Conservation (phyloP, 1,140 invertebrate genomes). For the Macrotrachela quadricornifera region DNA sequence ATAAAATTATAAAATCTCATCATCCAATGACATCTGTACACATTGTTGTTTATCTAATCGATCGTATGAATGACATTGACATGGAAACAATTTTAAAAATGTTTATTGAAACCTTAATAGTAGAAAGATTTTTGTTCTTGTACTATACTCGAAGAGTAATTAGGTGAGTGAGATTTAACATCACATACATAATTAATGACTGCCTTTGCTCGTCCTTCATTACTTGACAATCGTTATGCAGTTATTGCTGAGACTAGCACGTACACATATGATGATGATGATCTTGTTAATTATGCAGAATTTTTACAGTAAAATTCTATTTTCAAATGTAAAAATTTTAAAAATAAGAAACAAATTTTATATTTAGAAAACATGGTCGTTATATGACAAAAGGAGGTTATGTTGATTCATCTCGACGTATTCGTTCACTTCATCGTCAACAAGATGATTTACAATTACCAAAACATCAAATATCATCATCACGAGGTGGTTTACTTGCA, state of each 20-base stretch:
- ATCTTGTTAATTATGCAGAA: conserved; percentile 4
- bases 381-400: conserved; percentile 7
- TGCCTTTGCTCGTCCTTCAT: not conserved
- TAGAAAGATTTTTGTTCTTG: no score
- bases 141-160: no score
- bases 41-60: no score
- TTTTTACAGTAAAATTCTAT: conserved; percentile 3
- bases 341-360: not conserved
- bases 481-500: not conserved
- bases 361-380: conserved; percentile 4
- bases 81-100: no score
- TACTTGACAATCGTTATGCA: conserved; percentile 6
- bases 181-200: no score
- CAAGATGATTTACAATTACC: not conserved
- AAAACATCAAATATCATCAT: not conserved
- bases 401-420: conserved; percentile 1
- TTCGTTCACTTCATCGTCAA: not conserved
- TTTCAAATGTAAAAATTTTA: not conserved
- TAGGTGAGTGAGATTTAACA: no score
- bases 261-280: conserved; percentile 7
- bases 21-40: no score
- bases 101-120: no score
- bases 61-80: no score
- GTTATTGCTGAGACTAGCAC: conserved; percentile 2
- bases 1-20: no score